A percentile compares a stretch with the other conserved stretches of the same genome.
Conservation (phyloP, 2,888 invertebrate species). For the Sesia bembeciformis region DNA sequence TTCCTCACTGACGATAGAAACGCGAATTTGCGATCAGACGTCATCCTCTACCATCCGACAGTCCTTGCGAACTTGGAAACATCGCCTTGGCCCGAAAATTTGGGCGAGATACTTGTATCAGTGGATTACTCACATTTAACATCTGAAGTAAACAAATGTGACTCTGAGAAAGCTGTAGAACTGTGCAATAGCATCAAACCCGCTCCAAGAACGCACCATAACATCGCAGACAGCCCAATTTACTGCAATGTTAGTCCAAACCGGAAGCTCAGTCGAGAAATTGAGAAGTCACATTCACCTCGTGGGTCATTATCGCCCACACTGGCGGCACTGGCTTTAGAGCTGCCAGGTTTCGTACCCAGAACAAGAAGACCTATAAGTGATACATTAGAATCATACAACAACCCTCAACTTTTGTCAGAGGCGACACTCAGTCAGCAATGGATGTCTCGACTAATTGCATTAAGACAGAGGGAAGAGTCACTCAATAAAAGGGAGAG, state of each 20-base stretch:
- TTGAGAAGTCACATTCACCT: constrained; percentile 19
- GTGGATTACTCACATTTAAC: constrained; percentile 17
- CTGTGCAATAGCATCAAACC: constrained; percentile 39
- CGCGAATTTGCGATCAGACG: constrained; percentile 42
- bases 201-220: constrained; percentile 36
- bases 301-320: constrained; percentile 51
- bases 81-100: constrained; percentile 22
- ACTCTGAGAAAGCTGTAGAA: constrained; percentile 58
- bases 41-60: constrained; percentile 62
- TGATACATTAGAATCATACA: constrained; percentile 31
- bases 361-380: constrained; percentile 44
- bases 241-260: constrained; percentile 50
- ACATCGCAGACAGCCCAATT: constrained; percentile 41
- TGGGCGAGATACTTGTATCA: constrained; percentile 38
- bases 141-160: constrained; percentile 54
- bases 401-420: constrained; percentile 63
- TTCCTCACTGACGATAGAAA: constrained; percentile 49
- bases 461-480: constrained; percentile 66
- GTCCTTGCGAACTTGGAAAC: constrained; percentile 55
- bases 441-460: constrained; percentile 72
- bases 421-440: constrained; percentile 71
- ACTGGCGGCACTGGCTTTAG: constrained; percentile 57
- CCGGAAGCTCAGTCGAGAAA: constrained; percentile 17
- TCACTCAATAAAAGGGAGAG: constrained; percentile 67
- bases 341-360: constrained; percentile 65